Percentiles rank a stretch among this genome's conserved stretches.
Conservation (phyloP, 2,113 vertebrate species). For the Melanostigma gelatinosum region DNA sequence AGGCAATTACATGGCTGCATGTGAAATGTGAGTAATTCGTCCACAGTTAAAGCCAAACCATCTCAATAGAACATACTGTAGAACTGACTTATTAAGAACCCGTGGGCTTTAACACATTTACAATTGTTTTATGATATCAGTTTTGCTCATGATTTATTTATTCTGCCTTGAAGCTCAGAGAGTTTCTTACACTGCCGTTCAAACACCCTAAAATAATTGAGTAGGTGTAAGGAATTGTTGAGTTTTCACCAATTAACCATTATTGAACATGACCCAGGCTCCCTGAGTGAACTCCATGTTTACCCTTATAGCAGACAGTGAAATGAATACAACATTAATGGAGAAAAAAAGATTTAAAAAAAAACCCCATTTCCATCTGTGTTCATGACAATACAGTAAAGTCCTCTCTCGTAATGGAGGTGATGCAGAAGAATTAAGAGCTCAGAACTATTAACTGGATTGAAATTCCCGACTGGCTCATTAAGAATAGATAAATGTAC, state of each 20-base stretch:
- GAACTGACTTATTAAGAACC: not conserved
- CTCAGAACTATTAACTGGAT: constrained; percentile 13
- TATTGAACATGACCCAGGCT: constrained; percentile 19
- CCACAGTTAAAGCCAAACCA: not conserved
- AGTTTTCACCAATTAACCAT: constrained; percentile 14
- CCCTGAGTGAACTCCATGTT: not conserved
- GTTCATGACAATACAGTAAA: constrained; percentile 27
- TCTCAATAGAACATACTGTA: not conserved
- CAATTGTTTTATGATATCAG: constrained; percentile 39
- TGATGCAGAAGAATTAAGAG: constrained; percentile 20
- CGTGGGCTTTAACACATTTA: constrained; percentile 20
- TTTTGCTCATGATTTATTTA: constrained; percentile 35
- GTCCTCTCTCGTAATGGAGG: constrained; percentile 38
- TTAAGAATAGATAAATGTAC: constrained; percentile 37
- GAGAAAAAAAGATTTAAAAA: not conserved
- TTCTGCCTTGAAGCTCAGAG: constrained; percentile 14
- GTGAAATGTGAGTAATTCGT: not conserved
- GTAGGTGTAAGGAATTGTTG: constrained; percentile 6
- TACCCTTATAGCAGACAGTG: not conserved
- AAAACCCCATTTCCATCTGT: not conserved
- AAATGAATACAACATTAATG: not conserved
- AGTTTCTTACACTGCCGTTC: not conserved
- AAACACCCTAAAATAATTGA: constrained; percentile 41
- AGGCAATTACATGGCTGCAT: not conserved
- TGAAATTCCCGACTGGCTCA: constrained; percentile 29